phyloP scores from a whole-genome alignment of 2,113 vertebrate genomes.

The Tyrannus savana region DNA sequence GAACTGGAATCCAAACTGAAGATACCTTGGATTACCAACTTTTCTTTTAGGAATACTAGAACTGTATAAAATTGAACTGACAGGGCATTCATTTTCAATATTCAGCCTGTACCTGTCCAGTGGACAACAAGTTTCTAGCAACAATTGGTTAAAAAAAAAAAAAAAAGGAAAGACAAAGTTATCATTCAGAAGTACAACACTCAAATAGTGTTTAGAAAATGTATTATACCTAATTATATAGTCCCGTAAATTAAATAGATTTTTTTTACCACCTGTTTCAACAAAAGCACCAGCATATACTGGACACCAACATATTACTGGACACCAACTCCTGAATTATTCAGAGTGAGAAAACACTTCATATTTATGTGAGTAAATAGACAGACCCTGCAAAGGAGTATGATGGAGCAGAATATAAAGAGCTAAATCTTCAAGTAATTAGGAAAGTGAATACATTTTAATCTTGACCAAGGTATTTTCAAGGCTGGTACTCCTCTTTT shows the following conservation, averaged over 20 bases:
- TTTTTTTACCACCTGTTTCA: background rate
- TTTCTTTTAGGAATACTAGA: background rate
- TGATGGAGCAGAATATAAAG: background rate
- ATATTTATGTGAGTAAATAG: background rate
- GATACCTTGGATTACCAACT: background rate
- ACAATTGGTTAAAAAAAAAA: background rate
- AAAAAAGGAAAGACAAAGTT: background rate
- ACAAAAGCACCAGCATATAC: background rate
- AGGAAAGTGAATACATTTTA: background rate
- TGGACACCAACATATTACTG: background rate
- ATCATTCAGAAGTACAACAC: background rate
- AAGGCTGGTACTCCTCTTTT: background rate
- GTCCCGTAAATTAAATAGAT: background rate
- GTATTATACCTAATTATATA: background rate
- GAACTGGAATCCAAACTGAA: background rate
- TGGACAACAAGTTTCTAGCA: background rate
- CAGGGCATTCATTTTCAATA: background rate
- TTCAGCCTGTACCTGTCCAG: background rate
- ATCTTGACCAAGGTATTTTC: background rate
- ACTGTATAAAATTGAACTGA: background rate
- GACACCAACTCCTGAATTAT: background rate
- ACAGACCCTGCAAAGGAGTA: background rate
- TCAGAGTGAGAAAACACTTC: background rate
- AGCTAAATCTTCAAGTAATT: background rate
- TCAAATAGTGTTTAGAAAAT: background rate